Percentiles rank a stretch among this genome's conserved stretches.
phyloP scores from a whole-genome alignment of 2,888 invertebrate genomes.

The Caenorhabditis angaria region DNA sequence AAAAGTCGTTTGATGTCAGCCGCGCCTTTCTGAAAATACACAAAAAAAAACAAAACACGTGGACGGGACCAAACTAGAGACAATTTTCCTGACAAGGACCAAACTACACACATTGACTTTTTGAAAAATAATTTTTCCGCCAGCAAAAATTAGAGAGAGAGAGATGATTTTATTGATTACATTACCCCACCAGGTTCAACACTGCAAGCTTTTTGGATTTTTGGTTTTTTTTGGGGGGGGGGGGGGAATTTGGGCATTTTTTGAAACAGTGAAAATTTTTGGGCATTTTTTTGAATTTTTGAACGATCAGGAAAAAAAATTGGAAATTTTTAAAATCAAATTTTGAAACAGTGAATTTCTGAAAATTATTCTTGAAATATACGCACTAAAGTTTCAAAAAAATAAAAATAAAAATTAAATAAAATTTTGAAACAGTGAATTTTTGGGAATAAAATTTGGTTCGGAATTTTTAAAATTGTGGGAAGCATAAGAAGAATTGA shows the following conservation, averaged over 20 bases:
- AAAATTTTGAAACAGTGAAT: too few species aligned
- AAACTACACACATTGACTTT: background rate
- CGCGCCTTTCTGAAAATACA: slow-evolving; percentile 60
- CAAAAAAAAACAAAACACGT: slow-evolving; percentile 11
- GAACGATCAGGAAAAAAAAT: too few species aligned
- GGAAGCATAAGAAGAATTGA: too few species aligned
- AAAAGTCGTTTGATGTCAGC: slow-evolving; percentile 66
- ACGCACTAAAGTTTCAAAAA: too few species aligned
- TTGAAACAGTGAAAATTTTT: too few species aligned
- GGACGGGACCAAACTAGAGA: too few species aligned
- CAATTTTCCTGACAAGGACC: slow-evolving; percentile 19
- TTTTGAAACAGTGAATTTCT: background rate
- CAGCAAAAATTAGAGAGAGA: too few species aligned
- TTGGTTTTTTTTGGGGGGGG: background rate
- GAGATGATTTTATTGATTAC: background rate
- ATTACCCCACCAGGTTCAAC: slow-evolving; percentile 49
- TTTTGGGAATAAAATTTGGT: too few species aligned
- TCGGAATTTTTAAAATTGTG: too few species aligned
- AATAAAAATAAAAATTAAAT: too few species aligned
- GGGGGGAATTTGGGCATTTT: background rate
- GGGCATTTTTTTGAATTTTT: too few species aligned
- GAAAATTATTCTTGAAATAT: background rate
- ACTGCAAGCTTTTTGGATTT: slow-evolving; percentile 25
- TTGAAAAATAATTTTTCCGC: background rate
- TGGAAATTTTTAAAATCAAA: background rate